Conservation (phyloP, 2,888 invertebrate genomes). For the Heteromurus nitidus region DNA sequence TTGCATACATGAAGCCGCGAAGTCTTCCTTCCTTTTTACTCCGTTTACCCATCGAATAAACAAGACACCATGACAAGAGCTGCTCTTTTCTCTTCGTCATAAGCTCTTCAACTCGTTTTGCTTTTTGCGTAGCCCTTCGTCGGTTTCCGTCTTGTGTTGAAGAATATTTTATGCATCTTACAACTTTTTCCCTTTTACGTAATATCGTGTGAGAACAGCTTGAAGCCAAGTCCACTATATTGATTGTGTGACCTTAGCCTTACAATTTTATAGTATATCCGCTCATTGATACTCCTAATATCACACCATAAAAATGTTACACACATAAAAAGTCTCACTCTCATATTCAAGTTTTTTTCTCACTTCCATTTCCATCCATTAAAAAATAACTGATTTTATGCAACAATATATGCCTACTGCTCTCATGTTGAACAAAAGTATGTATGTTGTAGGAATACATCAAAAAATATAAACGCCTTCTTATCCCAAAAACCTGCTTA, state of each 20-base stretch:
- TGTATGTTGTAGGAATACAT: conserved; percentile 26
- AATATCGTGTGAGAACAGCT: no score
- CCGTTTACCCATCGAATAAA: neutral
- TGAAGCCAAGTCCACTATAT: neutral
- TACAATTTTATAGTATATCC: neutral
- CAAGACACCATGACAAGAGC: neutral
- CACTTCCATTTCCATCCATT: neutral
- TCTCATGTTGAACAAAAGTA: neutral
- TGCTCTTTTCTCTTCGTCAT: neutral
- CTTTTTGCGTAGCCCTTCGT: neutral
- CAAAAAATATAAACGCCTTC: neutral
- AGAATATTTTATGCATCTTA: neutral
- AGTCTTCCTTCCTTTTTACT: neutral
- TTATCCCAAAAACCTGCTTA: neutral
- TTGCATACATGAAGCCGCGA: no score
- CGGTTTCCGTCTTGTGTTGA: neutral
- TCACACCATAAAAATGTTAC: neutral
- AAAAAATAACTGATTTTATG: neutral
- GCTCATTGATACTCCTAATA: neutral
- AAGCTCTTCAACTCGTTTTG: neutral
- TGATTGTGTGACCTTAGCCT: conserved; percentile 15
- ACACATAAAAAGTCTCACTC: neutral
- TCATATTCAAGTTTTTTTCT: neutral
- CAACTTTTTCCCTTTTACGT: neutral
- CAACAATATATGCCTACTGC: neutral